A percentile compares a stretch with the other conserved stretches of the same genome.
These are phyloP conservation scores for Piprites chloris DNA, from an alignment of 2,113 vertebrate genomes.

Conservation along the genomic window DNA sequence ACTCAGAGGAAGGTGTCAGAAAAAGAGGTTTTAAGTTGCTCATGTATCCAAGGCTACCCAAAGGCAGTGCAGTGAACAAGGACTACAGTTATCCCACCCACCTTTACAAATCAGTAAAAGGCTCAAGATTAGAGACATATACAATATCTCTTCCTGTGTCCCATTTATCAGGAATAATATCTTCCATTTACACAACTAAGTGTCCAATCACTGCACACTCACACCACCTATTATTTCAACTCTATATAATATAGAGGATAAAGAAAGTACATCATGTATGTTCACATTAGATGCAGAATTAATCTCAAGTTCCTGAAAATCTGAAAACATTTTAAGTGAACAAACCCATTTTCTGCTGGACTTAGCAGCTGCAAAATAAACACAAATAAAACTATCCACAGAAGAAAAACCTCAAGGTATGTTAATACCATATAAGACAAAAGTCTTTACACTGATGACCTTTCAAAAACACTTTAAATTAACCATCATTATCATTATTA, in stretches of 20 bases:
- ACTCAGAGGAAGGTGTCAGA: neutral
- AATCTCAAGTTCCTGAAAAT: neutral
- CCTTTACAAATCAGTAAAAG: neutral
- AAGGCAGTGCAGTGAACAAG: neutral
- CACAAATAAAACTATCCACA: neutral
- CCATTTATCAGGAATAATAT: neutral
- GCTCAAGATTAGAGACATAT: neutral
- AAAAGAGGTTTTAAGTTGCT: neutral
- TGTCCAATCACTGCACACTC: neutral
- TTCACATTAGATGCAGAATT: neutral
- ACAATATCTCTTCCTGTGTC: neutral
- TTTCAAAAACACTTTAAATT: slow-evolving; percentile 40
- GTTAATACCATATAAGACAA: neutral
- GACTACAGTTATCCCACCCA: neutral
- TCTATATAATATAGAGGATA: neutral
- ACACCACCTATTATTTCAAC: neutral
- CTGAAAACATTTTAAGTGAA: neutral
- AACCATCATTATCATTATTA: slow-evolving; percentile 26
- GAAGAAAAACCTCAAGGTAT: neutral
- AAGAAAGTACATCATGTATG: fast-evolving
- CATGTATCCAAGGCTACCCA: neutral
- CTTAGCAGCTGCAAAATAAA: neutral
- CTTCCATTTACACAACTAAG: neutral
- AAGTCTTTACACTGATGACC: neutral
- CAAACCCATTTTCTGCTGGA: neutral